phyloP scores from a whole-genome alignment of 2,113 vertebrate genomes.

The Peucedramus taeniatus region DNA sequence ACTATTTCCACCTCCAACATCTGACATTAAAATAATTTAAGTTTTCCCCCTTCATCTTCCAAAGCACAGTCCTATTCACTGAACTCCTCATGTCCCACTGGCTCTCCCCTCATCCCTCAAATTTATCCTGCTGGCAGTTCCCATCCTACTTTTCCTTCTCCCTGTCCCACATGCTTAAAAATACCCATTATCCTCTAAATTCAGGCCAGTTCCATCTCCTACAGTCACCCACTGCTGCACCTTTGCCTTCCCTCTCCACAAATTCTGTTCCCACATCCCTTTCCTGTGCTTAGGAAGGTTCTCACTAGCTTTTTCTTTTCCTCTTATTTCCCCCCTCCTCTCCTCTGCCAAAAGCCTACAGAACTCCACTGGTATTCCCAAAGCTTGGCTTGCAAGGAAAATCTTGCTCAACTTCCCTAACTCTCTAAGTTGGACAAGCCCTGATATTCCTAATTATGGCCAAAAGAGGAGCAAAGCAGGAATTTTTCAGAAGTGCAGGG shows the following conservation, averaged over 20 bases:
- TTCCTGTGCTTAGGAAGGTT: background rate
- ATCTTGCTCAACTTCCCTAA: background rate
- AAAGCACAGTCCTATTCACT: background rate
- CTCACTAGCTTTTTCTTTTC: background rate
- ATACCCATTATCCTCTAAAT: background rate
- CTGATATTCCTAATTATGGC: background rate
- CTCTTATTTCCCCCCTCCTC: background rate
- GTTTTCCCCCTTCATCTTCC: background rate
- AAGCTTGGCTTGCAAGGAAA: background rate
- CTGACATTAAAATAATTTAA: background rate
- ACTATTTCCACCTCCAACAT: background rate
- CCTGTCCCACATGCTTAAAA: background rate
- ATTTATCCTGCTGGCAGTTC: background rate
- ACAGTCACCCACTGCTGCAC: background rate
- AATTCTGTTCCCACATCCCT: background rate
- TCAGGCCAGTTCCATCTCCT: background rate
- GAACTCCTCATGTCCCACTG: background rate
- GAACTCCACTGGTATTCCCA: background rate
- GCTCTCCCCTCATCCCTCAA: background rate
- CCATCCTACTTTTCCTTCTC: background rate
- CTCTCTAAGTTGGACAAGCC: background rate
- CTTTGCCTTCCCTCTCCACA: background rate
- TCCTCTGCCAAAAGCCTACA: background rate
- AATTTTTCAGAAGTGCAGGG: background rate
- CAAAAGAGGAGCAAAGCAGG: background rate